Conservation (phyloP, 2,113 vertebrate genomes). For the Climacteris rufus region DNA sequence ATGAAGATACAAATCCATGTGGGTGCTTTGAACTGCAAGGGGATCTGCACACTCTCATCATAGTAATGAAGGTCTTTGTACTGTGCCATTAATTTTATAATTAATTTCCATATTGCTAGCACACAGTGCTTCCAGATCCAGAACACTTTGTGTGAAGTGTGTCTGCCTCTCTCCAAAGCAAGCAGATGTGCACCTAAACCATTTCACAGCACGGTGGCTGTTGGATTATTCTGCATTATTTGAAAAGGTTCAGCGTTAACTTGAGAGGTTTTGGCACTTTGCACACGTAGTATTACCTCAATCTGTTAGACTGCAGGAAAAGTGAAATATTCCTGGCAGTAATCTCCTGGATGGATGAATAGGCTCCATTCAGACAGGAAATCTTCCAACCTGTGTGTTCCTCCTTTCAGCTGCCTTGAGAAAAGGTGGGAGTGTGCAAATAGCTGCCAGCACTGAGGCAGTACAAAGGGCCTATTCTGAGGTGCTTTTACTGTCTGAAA, state of each 20-base stretch:
- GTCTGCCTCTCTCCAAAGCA: background rate
- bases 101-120: background rate
- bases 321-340: constrained; percentile 24
- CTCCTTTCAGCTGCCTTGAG: background rate
- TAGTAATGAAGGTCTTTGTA: background rate
- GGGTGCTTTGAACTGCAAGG: background rate
- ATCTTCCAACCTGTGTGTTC: background rate
- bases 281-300: background rate
- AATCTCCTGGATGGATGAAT: background rate
- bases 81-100: background rate
- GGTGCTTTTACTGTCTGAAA: background rate
- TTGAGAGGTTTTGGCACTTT: background rate
- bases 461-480: background rate
- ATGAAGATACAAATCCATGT: background rate
- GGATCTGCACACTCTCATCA: background rate
- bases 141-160: background rate
- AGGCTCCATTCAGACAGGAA: background rate
- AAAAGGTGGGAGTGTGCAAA: background rate
- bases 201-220: fast-evolving
- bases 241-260: background rate
- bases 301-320: background rate
- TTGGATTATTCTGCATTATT: background rate
- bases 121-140: background rate
- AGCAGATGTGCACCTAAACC: background rate
- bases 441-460: background rate